Evolutionary conservation across 2,888 invertebrate species (phyloP).

Genomic region (Lochmaea capreae): DNA sequence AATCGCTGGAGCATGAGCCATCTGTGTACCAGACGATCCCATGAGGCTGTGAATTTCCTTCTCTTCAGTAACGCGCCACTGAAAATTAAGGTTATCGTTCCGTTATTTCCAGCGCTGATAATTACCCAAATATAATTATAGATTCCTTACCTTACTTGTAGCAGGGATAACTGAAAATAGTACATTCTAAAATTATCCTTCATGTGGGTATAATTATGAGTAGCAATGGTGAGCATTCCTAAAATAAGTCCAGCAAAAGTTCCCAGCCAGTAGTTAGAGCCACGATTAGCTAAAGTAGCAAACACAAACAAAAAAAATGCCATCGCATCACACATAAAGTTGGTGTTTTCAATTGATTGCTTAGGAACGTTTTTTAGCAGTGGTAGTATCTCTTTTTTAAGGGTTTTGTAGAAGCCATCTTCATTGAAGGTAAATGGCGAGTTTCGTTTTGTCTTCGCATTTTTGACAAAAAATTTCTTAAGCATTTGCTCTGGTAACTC

Average conservation of each 20-base stretch:
- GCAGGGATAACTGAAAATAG: conserved; percentile 76
- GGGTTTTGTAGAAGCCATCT: conserved; percentile 79
- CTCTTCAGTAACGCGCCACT: too few species aligned
- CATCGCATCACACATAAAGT: conserved; percentile 64
- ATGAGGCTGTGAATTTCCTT: too few species aligned
- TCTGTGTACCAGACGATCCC: too few species aligned
- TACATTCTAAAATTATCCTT: conserved; percentile 83
- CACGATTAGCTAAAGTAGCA: conserved; percentile 53
- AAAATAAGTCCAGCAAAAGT: conserved; percentile 70
- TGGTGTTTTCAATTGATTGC: conserved; percentile 57
- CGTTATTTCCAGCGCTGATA: not conserved
- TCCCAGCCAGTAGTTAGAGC: conserved; percentile 64
- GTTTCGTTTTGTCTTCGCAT: conserved; percentile 74
- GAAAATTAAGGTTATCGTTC: too few species aligned
- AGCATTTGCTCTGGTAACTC: conserved; percentile 68
- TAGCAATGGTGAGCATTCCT: conserved; percentile 71
- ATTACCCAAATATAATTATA: not conserved
- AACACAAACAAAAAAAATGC: conserved; percentile 57
- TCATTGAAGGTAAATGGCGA: conserved; percentile 80
- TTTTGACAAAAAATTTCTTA: conserved; percentile 74
- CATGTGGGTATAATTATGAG: conserved; percentile 84
- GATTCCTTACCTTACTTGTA: conserved; percentile 71
- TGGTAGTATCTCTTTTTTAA: conserved; percentile 70
- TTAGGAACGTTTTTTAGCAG: conserved; percentile 69
- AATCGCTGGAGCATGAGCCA: too few species aligned